phyloP scores from a whole-genome alignment of 2,888 invertebrate genomes.

The Abscondita cerata region DNA sequence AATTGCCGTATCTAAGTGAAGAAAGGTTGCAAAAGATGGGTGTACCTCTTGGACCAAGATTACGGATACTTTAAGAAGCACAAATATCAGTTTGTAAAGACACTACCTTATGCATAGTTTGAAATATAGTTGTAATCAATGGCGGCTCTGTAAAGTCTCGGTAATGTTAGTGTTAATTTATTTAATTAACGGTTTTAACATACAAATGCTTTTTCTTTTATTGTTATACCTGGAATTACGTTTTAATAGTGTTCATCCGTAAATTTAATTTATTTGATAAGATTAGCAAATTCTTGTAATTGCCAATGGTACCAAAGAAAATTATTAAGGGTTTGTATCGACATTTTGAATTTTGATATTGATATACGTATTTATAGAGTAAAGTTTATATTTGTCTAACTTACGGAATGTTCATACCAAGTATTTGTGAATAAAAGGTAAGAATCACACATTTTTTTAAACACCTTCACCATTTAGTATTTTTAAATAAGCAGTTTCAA shows the following conservation, averaged over 20 bases:
- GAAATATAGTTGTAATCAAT: slow-evolving; percentile 20
- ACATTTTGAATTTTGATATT: not conserved
- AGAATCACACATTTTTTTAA: too few relatives aligned
- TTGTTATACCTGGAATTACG: too few relatives aligned
- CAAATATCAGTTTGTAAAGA: slow-evolving; percentile 70
- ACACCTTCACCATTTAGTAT: too few relatives aligned
- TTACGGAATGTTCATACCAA: too few relatives aligned
- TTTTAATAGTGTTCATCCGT: slow-evolving; percentile 13
- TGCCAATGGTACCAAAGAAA: slow-evolving; percentile 32
- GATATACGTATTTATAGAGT: not conserved
- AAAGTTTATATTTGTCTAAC: not conserved
- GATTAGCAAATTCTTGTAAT: slow-evolving; percentile 21
- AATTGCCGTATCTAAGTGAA: slow-evolving; percentile 89
- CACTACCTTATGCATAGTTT: slow-evolving; percentile 71
- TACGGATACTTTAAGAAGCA: slow-evolving; percentile 88
- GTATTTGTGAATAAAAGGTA: too few relatives aligned
- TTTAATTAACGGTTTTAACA: slow-evolving; percentile 4
- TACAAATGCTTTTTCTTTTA: too few relatives aligned
- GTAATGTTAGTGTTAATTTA: slow-evolving; percentile 14
- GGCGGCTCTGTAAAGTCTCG: slow-evolving; percentile 30
- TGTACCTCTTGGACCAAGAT: slow-evolving; percentile 87
- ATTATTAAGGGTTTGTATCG: slow-evolving; percentile 11
- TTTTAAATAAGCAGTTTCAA: too few relatives aligned
- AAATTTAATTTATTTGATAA: slow-evolving; percentile 16
- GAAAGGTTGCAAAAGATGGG: slow-evolving; percentile 87